Evolutionary conservation across 2,888 invertebrate genomes (phyloP).

Genomic region (Crocallis elinguaria): DNA sequence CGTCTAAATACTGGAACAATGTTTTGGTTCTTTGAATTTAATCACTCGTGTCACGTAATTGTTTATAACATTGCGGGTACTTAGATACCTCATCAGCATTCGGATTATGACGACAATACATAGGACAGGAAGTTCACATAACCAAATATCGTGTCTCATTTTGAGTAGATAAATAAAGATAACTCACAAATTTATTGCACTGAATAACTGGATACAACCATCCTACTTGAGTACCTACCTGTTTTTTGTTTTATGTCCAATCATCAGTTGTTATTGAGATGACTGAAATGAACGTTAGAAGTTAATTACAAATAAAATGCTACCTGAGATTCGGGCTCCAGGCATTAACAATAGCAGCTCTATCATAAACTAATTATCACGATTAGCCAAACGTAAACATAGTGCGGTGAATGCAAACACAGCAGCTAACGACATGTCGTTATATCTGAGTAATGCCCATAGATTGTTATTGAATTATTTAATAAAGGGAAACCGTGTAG

Average conservation of each 20-base stretch:
- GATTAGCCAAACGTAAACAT: conserved; percentile 23
- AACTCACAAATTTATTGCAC: background rate
- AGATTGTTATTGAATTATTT: conserved; percentile 51
- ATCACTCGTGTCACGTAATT: conserved; percentile 4
- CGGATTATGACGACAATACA: no score
- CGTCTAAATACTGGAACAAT: conserved; percentile 29
- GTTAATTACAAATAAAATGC: background rate
- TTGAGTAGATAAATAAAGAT: background rate
- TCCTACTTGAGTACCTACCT: no score
- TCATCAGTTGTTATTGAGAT: background rate
- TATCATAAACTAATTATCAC: conserved; percentile 23
- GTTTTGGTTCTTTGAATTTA: conserved; percentile 31
- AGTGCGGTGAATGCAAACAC: conserved; percentile 22
- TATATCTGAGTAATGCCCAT: conserved; percentile 34
- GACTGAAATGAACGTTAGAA: conserved; percentile 1
- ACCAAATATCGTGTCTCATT: background rate
- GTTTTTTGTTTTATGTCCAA: background rate
- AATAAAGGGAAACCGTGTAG: conserved; percentile 63
- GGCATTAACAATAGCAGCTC: conserved; percentile 19
- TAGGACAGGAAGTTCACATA: background rate
- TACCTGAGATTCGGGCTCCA: conserved; percentile 7
- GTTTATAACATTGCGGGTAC: conserved; percentile 4
- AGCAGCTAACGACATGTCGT: conserved; percentile 27
- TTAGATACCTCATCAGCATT: no score
- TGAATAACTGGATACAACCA: no score